Base-by-base conservation (phyloP, 2,797 vertebrate species). In the Enteromius viviparus region DNA sequence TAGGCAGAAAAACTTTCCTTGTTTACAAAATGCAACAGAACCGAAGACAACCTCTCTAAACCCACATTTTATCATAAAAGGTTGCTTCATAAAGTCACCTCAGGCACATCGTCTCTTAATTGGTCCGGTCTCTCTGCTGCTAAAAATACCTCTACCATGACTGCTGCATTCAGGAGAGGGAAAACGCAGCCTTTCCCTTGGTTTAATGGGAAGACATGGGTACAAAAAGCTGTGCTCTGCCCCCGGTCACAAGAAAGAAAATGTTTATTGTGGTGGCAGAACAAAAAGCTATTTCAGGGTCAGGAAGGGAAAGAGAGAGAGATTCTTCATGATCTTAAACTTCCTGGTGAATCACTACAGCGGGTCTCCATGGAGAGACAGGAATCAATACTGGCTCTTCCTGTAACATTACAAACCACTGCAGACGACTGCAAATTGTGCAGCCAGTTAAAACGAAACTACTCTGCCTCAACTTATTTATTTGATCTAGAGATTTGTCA, bases 221-320 rank as follows among this genome's bases (percentile, higher is more conserved):
- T 65, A 80, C 51, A 80, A 77, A 78, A 85, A 85, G 76, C 74
- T 64, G 11, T 58, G 76, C 80, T 81, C 32, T 55, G 72, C 85
- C 82, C 40, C 34, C 40, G 64, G 84, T 85, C 82, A 84, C 71
- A 85, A 85, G 85, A 88, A 74, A 80, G 76, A 88, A 87, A 86
- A 86, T 81, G 83, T 86, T 85, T 88, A 83, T 53, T 82, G 78
- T 83, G 79, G 82, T 84, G 65, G 68, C 58, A 80, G 82, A 82
- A 89, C 86, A 90, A 86, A 88, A 88, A 74, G 81, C 70, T 29
- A 78, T 84, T 85, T 85, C 86, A 77, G 66, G 69, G 82, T 82
- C 58, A 86, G 78, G 76, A 68, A 85, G 45, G n/a, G 26, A 71
- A 51, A 23, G n/a, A 76, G 55, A 15, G 42, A 45, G 29, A 65